Evolutionary conservation across 2,888 invertebrate genomes (phyloP).

Genomic region (Lithophane leautieri): DNA sequence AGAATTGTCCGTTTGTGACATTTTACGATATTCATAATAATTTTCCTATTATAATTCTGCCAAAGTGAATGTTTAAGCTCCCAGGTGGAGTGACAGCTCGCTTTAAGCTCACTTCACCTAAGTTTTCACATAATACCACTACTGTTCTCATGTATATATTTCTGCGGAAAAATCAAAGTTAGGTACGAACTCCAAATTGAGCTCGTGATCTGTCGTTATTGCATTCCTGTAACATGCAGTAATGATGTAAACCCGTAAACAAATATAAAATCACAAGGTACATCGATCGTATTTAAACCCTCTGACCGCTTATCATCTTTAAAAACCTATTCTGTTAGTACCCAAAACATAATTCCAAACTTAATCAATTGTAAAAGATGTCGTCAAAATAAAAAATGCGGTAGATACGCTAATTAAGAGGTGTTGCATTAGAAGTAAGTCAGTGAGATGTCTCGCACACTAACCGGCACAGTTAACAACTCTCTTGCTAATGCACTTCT

Average conservation of each 20-base stretch:
- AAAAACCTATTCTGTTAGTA: background rate
- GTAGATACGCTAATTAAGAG: slow-evolving; percentile 8
- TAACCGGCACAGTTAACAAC: slow-evolving; percentile 29
- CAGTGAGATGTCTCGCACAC: background rate
- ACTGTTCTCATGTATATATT: background rate
- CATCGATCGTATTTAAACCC: background rate
- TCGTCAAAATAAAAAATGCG: slow-evolving; percentile 3
- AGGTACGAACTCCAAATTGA: background rate
- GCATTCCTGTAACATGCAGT: background rate
- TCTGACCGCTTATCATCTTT: background rate
- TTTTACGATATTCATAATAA: too few species aligned
- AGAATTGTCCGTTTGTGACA: too few species aligned
- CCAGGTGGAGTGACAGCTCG: too few species aligned
- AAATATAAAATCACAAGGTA: background rate
- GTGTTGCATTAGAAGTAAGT: slow-evolving; percentile 2
- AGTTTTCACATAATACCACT: too few species aligned
- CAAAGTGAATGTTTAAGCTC: too few species aligned
- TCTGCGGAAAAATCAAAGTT: background rate
- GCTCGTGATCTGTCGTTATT: background rate
- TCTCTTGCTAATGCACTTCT: slow-evolving; percentile 45
- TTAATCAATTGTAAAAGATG: background rate
- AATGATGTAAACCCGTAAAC: background rate
- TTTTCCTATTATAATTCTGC: too few species aligned
- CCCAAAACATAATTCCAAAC: background rate
- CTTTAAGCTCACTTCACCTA: too few species aligned